phyloP scores from a whole-genome alignment of 2,888 invertebrate genomes.

The Seira sanloemensis region DNA sequence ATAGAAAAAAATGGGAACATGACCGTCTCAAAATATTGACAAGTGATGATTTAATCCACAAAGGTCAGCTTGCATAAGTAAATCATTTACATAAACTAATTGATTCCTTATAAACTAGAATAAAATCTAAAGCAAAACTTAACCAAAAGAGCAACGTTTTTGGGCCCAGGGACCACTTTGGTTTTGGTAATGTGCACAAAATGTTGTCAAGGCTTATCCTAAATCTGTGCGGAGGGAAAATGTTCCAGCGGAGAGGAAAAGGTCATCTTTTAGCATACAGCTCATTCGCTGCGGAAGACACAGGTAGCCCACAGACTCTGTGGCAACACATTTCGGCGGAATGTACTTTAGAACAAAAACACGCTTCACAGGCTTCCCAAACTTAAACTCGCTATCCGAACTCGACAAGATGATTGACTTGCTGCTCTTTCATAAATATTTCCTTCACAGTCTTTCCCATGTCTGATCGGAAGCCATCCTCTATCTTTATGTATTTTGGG shows the following conservation, averaged over 20 bases:
- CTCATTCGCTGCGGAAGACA: constrained; percentile 81
- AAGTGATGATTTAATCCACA: too few relatives aligned
- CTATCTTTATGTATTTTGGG: constrained; percentile 71
- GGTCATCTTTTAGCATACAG: constrained; percentile 82
- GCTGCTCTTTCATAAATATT: constrained; percentile 69
- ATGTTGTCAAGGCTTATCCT: too few relatives aligned
- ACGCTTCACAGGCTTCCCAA: constrained; percentile 69
- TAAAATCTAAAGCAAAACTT: neutral
- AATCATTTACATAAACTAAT: too few relatives aligned
- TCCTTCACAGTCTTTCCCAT: constrained; percentile 69
- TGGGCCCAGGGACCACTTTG: too few relatives aligned
- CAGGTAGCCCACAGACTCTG: constrained; percentile 53
- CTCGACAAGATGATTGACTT: constrained; percentile 66
- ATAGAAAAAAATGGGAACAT: neutral
- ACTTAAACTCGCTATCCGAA: constrained; percentile 69
- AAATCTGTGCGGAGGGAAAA: constrained; percentile 78
- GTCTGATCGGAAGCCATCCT: constrained; percentile 66
- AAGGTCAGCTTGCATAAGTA: too few relatives aligned
- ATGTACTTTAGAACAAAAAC: constrained; percentile 72
- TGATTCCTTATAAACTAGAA: neutral
- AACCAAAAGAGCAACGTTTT: too few relatives aligned
- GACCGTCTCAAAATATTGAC: neutral
- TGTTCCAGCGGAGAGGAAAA: constrained; percentile 86
- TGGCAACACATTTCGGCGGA: constrained; percentile 60
- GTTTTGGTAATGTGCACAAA: too few relatives aligned